Percentiles rank a stretch among this genome's conserved stretches.
Conservation (phyloP, 2,797 vertebrate species). For the Tenualosa thibaudeaui region DNA sequence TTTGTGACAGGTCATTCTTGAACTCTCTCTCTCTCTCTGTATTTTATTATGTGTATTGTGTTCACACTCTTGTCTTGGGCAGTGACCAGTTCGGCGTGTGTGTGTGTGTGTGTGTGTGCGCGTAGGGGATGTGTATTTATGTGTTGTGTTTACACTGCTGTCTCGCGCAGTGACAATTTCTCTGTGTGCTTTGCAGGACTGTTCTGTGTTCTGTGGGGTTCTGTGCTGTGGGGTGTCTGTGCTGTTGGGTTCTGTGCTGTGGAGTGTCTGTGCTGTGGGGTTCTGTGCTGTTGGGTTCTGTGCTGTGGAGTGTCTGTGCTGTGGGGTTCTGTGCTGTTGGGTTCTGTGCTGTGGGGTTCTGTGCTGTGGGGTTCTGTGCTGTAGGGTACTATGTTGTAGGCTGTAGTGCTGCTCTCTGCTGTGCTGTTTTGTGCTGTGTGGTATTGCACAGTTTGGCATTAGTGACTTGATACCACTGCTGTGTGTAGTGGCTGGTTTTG, state of each 20-base stretch:
- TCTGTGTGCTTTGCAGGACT: too few species aligned
- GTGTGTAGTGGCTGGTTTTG: not conserved
- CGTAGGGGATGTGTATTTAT: not conserved
- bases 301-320: too few species aligned
- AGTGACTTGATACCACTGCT: not conserved
- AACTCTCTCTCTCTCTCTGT: slow-evolving; percentile 52
- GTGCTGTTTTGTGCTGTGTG: not conserved
- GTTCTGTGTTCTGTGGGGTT: not conserved
- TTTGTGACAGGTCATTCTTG: too few species aligned
- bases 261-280: too few species aligned
- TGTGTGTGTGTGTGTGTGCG: not conserved
- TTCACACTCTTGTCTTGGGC: too few species aligned
- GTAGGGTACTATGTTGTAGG: not conserved
- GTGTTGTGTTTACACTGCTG: too few species aligned
- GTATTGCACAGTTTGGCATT: not conserved
- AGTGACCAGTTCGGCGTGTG: too few species aligned
- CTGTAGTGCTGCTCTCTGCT: not conserved
- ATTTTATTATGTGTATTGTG: too few species aligned
- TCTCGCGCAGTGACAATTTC: too few species aligned
- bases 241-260: not conserved
- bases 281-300: too few species aligned
- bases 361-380: slow-evolving; percentile 64
- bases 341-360: slow-evolving; percentile 59
- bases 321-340: slow-evolving; percentile 29
- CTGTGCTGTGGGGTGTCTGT: slow-evolving; percentile 55